Conservation (phyloP, 2,113 vertebrate genomes). For the Takifugu bimaculatus region DNA sequence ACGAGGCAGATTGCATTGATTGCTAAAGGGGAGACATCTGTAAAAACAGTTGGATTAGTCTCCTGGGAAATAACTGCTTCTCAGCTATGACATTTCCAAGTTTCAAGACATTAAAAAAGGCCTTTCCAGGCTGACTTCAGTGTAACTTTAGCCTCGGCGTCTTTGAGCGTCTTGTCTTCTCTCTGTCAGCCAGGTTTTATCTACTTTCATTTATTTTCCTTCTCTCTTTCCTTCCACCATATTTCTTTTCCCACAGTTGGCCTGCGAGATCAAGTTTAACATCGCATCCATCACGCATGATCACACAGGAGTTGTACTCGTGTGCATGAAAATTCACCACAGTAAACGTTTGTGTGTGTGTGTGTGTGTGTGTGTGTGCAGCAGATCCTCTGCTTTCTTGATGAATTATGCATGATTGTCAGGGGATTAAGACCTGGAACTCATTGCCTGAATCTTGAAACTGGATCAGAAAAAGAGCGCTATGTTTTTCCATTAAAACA, state of each 20-base stretch:
- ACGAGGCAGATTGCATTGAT: slow-evolving; percentile 36
- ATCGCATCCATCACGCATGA: slow-evolving; percentile 44
- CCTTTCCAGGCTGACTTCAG: no score
- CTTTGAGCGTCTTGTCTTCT: no score
- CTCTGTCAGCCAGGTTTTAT: slow-evolving; percentile 11
- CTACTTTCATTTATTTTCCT: slow-evolving; percentile 31
- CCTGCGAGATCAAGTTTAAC: slow-evolving; percentile 33
- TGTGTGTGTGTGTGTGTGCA: slow-evolving; percentile 7
- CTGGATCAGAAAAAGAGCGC: neutral
- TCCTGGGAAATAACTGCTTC: neutral
- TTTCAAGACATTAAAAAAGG: no score
- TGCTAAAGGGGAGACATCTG: slow-evolving; percentile 14
- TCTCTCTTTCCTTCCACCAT: slow-evolving; percentile 10
- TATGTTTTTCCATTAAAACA: neutral
- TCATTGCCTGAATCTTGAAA: slow-evolving; percentile 4
- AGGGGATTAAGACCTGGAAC: slow-evolving; percentile 37
- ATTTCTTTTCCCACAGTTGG: slow-evolving; percentile 1
- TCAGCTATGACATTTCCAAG: neutral
- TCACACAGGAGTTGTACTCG: slow-evolving; percentile 12
- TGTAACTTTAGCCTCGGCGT: no score
- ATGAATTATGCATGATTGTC: slow-evolving; percentile 44
- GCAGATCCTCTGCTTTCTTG: slow-evolving; percentile 25
- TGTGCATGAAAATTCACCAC: neutral
- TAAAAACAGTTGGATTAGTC: neutral
- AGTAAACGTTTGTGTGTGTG: slow-evolving; percentile 11